Conservation (phyloP, 2,888 invertebrate species). For the Calliopum simillimum region DNA sequence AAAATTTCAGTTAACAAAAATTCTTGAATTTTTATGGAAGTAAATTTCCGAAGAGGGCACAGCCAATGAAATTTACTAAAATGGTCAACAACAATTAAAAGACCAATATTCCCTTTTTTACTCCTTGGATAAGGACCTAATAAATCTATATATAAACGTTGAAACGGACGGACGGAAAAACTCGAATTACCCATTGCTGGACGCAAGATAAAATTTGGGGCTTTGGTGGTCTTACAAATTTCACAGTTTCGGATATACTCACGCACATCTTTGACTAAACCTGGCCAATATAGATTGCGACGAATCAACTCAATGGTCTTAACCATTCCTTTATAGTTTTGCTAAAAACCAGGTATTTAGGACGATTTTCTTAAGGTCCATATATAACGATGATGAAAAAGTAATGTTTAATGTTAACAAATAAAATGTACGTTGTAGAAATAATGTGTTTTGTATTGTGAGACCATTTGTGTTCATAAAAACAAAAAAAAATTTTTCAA, state of each 20-base stretch:
- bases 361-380: too few species aligned
- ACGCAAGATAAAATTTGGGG: slow-evolving; percentile 16
- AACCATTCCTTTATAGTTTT: too few species aligned
- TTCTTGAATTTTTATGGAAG: not conserved
- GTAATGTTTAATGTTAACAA: too few species aligned
- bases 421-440: too few species aligned
- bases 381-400: too few species aligned
- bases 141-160: slow-evolving; percentile 15
- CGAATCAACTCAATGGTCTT: slow-evolving; percentile 35
- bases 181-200: too few species aligned
- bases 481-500: too few species aligned
- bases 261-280: slow-evolving; percentile 23
- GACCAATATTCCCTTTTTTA: slow-evolving; percentile 1
- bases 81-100: slow-evolving; percentile 19
- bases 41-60: slow-evolving; percentile 1
- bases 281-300: slow-evolving; percentile 24
- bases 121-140: slow-evolving; percentile 3
- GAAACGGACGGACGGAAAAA: not conserved
- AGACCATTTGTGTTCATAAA: too few species aligned
- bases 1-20: slow-evolving; percentile 28
- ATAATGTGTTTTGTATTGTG: too few species aligned
- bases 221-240: slow-evolving; percentile 27
- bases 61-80: slow-evolving; percentile 7
- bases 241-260: slow-evolving; percentile 22
- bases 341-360: too few species aligned